Conservation (phyloP, 64 coral and sea anemone species). For the Astreopora myriophthalma region DNA sequence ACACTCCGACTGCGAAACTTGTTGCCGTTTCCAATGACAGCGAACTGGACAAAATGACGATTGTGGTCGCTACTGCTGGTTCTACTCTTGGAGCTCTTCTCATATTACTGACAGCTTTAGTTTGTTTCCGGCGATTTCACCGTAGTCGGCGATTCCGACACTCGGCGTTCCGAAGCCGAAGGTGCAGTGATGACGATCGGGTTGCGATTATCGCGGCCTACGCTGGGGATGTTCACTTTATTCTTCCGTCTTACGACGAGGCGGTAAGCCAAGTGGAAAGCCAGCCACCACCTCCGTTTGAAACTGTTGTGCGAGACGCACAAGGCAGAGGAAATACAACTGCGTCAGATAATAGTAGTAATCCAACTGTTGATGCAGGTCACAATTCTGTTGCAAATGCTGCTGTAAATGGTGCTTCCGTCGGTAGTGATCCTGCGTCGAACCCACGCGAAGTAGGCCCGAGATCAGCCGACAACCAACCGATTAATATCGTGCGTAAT, state of each 20-base stretch:
- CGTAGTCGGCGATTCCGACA: slow-evolving; percentile 83
- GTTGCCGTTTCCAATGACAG: not conserved
- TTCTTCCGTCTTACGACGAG: slow-evolving; percentile 89
- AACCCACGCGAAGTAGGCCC: not conserved
- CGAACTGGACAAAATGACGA: slow-evolving; percentile 87
- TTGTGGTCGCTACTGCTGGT: slow-evolving; percentile 82
- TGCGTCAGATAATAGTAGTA: not conserved
- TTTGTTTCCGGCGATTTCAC: slow-evolving; percentile 84
- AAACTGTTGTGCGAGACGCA: slow-evolving; percentile 49
- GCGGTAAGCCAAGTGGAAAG: slow-evolving; percentile 80
- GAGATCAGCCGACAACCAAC: not conserved
- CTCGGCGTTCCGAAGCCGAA: slow-evolving; percentile 66
- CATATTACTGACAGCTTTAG: slow-evolving; percentile 67
- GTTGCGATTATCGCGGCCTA: slow-evolving; percentile 81
- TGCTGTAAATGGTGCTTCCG: too few species aligned
- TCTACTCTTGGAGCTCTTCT: slow-evolving; percentile 85
- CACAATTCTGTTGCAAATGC: too few species aligned
- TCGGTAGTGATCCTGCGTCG: not conserved
- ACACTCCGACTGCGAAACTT: not conserved
- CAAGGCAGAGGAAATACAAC: not conserved
- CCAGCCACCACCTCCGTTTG: slow-evolving; percentile 78
- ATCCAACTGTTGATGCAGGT: not conserved
- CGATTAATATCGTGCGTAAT: slow-evolving; percentile 47
- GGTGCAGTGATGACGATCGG: slow-evolving; percentile 81
- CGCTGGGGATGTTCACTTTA: slow-evolving; percentile 79